Percentiles rank a stretch among this genome's conserved stretches.
Evolutionary conservation across 2,888 invertebrate genomes (phyloP).

Genomic region (Charanyca ferruginea): DNA sequence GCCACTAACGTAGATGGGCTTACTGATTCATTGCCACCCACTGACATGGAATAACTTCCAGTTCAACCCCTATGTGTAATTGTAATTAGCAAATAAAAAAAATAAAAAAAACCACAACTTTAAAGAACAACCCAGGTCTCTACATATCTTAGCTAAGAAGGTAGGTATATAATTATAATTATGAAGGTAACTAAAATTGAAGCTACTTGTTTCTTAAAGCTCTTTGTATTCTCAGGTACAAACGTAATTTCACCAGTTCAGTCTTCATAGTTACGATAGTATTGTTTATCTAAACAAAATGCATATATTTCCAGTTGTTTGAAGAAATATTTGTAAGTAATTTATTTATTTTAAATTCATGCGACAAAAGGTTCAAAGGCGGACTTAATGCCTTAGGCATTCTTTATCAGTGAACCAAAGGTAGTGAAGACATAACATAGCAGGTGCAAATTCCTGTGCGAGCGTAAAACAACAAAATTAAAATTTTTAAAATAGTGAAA

Average conservation of each 20-base stretch:
- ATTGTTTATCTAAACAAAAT: not conserved
- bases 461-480: too few species aligned
- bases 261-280: not conserved
- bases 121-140: not conserved
- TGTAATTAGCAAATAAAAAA: not conserved
- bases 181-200: constrained; percentile 29
- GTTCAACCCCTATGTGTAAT: too few species aligned
- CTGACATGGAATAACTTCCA: too few species aligned
- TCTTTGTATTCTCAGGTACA: not conserved
- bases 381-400: too few species aligned
- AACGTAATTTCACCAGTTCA: constrained; percentile 10
- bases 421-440: too few species aligned
- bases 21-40: not conserved
- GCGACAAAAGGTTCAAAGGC: too few species aligned
- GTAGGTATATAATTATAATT: too few species aligned
- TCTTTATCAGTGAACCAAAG: too few species aligned
- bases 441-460: too few species aligned
- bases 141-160: constrained; percentile 1
- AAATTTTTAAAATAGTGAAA: too few species aligned
- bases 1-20: not conserved
- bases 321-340: not conserved
- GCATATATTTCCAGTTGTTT: not conserved
- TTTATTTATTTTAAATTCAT: too few species aligned
- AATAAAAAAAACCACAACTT: not conserved
- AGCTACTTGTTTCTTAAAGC: too few species aligned